A percentile compares a stretch with the other conserved stretches of the same genome.
phyloP scores from a whole-genome alignment of 2,797 vertebrate species.

The Acrossocheilus wenchowensis region DNA sequence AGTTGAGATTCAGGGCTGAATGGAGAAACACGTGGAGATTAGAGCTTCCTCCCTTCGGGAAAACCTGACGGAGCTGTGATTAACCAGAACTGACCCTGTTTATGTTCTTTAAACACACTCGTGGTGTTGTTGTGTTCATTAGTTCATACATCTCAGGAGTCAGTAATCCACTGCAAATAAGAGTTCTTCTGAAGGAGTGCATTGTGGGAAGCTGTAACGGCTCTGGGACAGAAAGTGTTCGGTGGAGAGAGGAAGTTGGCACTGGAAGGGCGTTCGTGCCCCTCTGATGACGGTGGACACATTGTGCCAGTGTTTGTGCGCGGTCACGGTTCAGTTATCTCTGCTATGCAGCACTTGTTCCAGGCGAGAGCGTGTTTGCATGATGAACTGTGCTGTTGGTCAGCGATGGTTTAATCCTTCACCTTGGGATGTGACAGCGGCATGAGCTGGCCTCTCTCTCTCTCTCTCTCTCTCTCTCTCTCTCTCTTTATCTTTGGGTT shows the following conservation, averaged over 20 bases:
- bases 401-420: slow-evolving; percentile 39
- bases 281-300: slow-evolving; percentile 3
- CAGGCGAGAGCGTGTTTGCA: slow-evolving; percentile 29
- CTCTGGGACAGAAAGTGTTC: neutral
- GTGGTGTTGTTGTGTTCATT: neutral
- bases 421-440: slow-evolving; percentile 45
- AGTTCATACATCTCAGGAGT: neutral
- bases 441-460: neutral
- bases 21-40: slow-evolving; percentile 4
- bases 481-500: neutral
- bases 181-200: slow-evolving; percentile 11
- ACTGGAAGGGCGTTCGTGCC: neutral
- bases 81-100: neutral
- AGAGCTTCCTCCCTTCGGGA: slow-evolving; percentile 29
- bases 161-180: neutral
- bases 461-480: neutral
- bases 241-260: slow-evolving; percentile 19
- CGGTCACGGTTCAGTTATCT: slow-evolving; percentile 46
- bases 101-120: neutral
- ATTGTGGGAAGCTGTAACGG: slow-evolving; percentile 3
- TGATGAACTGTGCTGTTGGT: slow-evolving; percentile 41
- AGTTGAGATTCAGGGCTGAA: slow-evolving; percentile 16
- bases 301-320: slow-evolving; percentile 22
- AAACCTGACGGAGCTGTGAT: slow-evolving; percentile 26
- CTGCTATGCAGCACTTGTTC: slow-evolving; percentile 39